phyloP scores from a whole-genome alignment of 2,113 vertebrate species.

The Coreoperca whiteheadi region DNA sequence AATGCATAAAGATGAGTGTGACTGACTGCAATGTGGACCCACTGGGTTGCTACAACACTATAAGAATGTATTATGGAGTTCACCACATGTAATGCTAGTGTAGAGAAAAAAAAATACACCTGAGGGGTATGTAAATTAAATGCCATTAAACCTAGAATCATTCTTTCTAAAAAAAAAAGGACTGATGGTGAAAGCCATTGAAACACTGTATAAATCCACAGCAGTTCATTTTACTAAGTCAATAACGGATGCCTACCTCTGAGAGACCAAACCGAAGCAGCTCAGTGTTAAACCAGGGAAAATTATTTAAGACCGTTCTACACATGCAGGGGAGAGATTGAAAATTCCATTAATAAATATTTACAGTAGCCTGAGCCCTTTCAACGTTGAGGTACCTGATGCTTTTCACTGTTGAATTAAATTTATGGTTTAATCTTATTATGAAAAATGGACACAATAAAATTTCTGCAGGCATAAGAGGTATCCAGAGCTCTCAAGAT shows the following conservation, averaged over 20 bases:
- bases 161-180: not conserved
- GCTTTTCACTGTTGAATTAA: conserved; percentile 1
- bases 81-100: not conserved
- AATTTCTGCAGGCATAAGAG: not conserved
- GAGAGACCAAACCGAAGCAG: conserved; percentile 5
- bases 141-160: not conserved
- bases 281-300: conserved; percentile 12
- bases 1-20: conserved; percentile 21
- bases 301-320: not conserved
- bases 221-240: conserved; percentile 9
- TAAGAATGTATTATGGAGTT: conserved; percentile 2
- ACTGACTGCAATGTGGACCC: conserved; percentile 21
- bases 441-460: conserved; percentile 3
- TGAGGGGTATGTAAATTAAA: not conserved
- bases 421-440: not conserved
- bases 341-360: not conserved
- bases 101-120: not conserved
- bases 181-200: not conserved
- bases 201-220: not conserved
- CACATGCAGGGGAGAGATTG: not conserved
- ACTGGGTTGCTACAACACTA: not conserved
- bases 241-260: not conserved
- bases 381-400: not conserved
- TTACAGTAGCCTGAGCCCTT: not conserved
- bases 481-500: not conserved